A percentile compares a stretch with the other conserved stretches of the same genome.
Evolutionary conservation across 2,113 vertebrate species (phyloP).

Genomic region (Montifringilla adamsi): DNA sequence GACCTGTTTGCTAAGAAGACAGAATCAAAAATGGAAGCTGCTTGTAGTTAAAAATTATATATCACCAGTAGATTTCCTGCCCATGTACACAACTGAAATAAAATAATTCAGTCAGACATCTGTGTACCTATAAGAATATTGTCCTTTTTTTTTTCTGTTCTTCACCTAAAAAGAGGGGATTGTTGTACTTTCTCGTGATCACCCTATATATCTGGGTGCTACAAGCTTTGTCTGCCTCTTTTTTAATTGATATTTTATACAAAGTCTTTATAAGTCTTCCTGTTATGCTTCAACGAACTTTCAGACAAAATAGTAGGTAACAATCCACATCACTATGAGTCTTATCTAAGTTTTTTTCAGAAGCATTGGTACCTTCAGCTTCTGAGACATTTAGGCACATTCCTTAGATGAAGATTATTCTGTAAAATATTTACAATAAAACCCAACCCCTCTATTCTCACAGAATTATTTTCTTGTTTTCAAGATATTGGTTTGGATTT

Average conservation of each 20-base stretch:
- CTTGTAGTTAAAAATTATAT: neutral
- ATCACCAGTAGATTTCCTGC: neutral
- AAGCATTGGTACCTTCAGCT: neutral
- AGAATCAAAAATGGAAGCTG: neutral
- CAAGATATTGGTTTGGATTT: neutral
- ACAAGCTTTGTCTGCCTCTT: neutral
- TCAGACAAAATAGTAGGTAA: neutral
- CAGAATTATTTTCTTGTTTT: neutral
- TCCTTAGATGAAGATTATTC: neutral
- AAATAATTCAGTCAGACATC: neutral
- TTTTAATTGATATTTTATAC: neutral
- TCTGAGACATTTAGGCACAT: neutral
- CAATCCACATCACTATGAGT: neutral
- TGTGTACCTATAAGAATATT: neutral
- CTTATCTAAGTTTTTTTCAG: neutral
- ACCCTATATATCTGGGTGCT: accelerated
- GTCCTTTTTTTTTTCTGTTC: neutral
- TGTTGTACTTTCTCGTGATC: neutral
- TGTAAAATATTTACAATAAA: neutral
- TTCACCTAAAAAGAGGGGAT: neutral
- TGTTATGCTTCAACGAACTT: neutral
- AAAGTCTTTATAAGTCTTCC: neutral
- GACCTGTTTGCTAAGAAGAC: neutral
- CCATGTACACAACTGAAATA: neutral
- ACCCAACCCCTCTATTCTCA: neutral